Base-by-base conservation (phyloP, 1,140 invertebrate species). In the Chrysomallon squamiferum region DNA sequence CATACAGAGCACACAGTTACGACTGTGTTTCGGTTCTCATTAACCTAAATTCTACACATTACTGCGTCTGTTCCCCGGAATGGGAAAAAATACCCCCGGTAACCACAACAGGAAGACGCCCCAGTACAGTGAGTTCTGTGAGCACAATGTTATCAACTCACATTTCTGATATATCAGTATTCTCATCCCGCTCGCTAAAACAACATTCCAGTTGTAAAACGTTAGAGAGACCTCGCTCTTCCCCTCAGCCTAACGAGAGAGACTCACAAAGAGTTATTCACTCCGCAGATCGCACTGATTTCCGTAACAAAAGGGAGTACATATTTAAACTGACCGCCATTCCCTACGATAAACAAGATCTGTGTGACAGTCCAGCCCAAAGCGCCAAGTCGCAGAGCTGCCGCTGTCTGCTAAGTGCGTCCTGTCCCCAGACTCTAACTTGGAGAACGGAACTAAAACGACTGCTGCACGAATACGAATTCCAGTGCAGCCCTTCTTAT, bases 21-120 rank as follows among this genome's bases (percentile, higher is more conserved):
- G 35, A 33, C 1, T 74, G 71, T 56, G 74, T 47, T 20, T 32
- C 59, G 50, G 20, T 66, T 22, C 22, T 72, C 18, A 47, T 41
- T 20, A 52, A 47, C n/a, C 35, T 38, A 15, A 38, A 5, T 5
- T 7, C 35, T 5, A 38, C 35, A 38, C 35, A 5, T 38, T 38
- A 15, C 35, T 15, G 35, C 15, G n/a, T n/a, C n/a, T n/a, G n/a
- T n/a, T n/a, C n/a, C n/a, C n/a, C n/a, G n/a, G n/a, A n/a, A n/a
- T n/a, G n/a, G n/a, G n/a, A n/a, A n/a, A n/a, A n/a, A n/a, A n/a
- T n/a, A n/a, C n/a, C n/a, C n/a, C n/a, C n/a, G n/a, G n/a, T n/a
- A n/a, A n/a, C n/a, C n/a, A n/a, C n/a, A n/a, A n/a, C n/a, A n/a
- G n/a, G n/a, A n/a, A n/a, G n/a, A n/a, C n/a, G n/a, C n/a, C n/a